Conservation (phyloP, 2,113 vertebrate genomes). For the Scomber scombrus region DNA sequence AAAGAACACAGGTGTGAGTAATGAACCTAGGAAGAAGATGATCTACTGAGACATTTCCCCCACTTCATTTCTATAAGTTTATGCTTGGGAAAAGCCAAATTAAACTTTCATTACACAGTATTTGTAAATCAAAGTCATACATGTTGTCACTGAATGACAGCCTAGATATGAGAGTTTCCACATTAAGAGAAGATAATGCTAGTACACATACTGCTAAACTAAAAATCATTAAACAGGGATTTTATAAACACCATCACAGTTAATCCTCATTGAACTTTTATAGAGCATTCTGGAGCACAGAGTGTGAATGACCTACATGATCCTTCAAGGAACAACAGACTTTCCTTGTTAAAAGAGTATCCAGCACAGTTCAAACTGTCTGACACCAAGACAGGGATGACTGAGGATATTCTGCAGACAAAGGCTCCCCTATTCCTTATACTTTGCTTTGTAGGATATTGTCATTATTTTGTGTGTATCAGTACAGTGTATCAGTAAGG, state of each 20-base stretch:
- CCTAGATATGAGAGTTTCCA: background rate
- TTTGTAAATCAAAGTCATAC: background rate
- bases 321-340: background rate
- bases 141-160: background rate
- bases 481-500: background rate
- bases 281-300: background rate
- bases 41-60: background rate
- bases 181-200: background rate
- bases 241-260: background rate
- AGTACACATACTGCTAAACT: background rate
- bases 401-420: background rate
- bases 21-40: background rate
- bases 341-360: background rate
- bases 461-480: background rate
- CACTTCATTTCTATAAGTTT: background rate
- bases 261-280: slow-evolving; percentile 2
- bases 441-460: background rate
- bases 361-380: background rate
- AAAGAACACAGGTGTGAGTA: background rate
- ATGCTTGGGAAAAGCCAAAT: background rate
- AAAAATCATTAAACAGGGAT: slow-evolving; percentile 13
- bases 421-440: background rate
- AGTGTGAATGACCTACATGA: background rate
- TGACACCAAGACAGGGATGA: background rate
- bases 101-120: background rate